Evolutionary conservation across 2,113 vertebrate genomes (phyloP), one percentile per base, ranked within the genome.

Genomic region (Canis aureus): DNA sequence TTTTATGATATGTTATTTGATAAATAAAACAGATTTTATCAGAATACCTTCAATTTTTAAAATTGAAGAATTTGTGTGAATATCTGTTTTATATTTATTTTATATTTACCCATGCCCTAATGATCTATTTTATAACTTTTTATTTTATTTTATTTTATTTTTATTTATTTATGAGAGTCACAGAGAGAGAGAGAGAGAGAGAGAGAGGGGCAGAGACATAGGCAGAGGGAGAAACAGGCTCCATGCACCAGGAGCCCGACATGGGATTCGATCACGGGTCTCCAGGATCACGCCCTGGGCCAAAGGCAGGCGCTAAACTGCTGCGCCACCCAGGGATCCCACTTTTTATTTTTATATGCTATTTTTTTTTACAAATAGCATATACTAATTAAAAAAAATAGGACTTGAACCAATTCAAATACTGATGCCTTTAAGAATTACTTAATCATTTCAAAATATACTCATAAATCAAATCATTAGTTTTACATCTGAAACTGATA

Each of bases 311-410:
- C 3, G 38, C 38, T 38, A 38, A 38, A 38, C 38, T 3, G 38
- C 38, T 38, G 38, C 38, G 3, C 38, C 38, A 38, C 38, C 38
- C 38, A 38, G 38, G 38, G 38, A 38, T 38, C 38, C 38, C 38
- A 73, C 67, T 91, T 91, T 66, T 57, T 19, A 80, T 66, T 81
- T 69, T 62, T 81, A 95, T 13, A 82, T 35, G 12, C 22, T 29
- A 25, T 67, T 67, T 96, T 90, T 96, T 96, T 90, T 95, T 74
- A 76, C 10, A 78, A 95, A 43, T 1, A 82, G 29, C 2, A 20
- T 69, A 90, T 93, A 29, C 64, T 94, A 96, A 80, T 95, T 94
- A 86, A 95, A 98, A 86, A 95, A 98, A 95, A 43, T 15, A 95
- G 27, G 16, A 83, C 25, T 51, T 90, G 74, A 92, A 74, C 91